Evolutionary conservation across 2,888 invertebrate genomes (phyloP), one percentile per base, ranked within the genome.

Genomic region (Mesochorus sp.): DNA sequence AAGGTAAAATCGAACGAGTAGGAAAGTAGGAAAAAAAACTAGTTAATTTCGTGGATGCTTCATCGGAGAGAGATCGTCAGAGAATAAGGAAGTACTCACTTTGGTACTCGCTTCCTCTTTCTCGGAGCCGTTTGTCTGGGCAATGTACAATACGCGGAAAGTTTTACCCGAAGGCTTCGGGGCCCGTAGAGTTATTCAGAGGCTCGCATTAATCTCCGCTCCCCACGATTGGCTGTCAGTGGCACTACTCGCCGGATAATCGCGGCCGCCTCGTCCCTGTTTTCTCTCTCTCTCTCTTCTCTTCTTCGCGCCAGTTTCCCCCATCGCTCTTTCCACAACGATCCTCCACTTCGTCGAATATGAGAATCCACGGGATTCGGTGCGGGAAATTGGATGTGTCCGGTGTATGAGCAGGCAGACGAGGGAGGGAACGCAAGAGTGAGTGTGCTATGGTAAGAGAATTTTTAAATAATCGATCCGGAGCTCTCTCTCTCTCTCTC

Each of bases 191-290:
- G 78, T 79, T 81, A 82, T 83, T 81, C 80, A 76, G 76, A 64
- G 73, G 76, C 72, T 80, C 64, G 76, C 80, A 84, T 84, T 84
- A 84, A 84, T 84, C 83, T 84, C 81, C 73, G 44, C 64, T 67
- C 64, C 67, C 76, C 59, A 73, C 84, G 82, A 84, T 84, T 83
- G 84, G 76, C 80, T 83, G 83, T 84, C 83, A 80, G 77, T 78
- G 81, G 76, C 80, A 82, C 70, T 77, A 75, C 79, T 74, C 31
- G 70, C 76, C 80, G 76, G 77, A 81, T 81, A 74, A 80, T 81
- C 73, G 79, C 72, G 62, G 76, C 80, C 79, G 80, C 80, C 78
- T 80, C 82, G 71, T 81, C 76, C 61, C 47, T 51, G 24, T 75
- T 62, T 79, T 62, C 49, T 14, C n/a, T 17, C 37, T 44, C 28